Evolutionary conservation across 1,140 invertebrate genomes (phyloP).

Genomic region (Stegodyphus dumicola): DNA sequence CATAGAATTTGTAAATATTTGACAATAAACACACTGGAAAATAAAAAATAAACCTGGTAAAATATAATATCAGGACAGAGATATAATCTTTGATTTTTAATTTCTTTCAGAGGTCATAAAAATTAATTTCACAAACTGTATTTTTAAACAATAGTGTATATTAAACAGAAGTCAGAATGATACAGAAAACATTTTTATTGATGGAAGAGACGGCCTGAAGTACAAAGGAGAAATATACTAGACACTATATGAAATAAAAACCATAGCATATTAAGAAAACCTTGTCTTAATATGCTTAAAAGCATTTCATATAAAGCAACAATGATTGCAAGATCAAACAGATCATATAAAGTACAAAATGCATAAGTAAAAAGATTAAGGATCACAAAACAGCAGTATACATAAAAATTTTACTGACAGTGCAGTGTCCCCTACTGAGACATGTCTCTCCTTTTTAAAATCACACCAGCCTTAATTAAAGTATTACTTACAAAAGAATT

Average conservation of each 20-base stretch:
- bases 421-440: constrained; percentile 6
- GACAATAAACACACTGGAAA: no score
- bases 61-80: no score
- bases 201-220: constrained; percentile 4
- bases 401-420: constrained; percentile 33
- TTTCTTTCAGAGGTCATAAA: no score
- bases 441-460: constrained; percentile 48
- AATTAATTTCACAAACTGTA: no score
- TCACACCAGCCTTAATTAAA: constrained; percentile 49
- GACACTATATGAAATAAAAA: neutral
- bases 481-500: constrained; percentile 59
- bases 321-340: neutral
- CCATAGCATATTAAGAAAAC: neutral
- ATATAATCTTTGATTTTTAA: no score
- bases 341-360: constrained; percentile 4
- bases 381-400: constrained; percentile 16
- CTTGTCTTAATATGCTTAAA: neutral
- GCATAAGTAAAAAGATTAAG: constrained; percentile 40
- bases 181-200: neutral
- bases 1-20: no score
- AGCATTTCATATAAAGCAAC: neutral
- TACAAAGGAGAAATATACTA: neutral
- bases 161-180: neutral
- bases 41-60: no score
- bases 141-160: no score